Conservation (phyloP, 2,113 vertebrate species). For the Otocyon megalotis region DNA sequence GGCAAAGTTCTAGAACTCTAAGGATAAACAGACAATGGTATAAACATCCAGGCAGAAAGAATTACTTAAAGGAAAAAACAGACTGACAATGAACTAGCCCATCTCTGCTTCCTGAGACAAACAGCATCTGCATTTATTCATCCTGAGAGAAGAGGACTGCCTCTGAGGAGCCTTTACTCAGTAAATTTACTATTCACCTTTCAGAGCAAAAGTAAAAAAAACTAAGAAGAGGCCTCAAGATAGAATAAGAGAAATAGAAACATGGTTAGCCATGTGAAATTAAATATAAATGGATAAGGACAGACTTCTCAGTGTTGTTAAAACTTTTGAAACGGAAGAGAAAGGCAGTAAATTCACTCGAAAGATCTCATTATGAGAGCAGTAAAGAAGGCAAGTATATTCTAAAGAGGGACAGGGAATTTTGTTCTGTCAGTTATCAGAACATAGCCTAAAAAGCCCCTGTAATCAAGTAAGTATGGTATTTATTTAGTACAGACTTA, state of each 20-base stretch:
- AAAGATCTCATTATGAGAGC: neutral
- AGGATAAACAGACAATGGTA: neutral
- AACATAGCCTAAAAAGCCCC: neutral
- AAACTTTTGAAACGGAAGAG: neutral
- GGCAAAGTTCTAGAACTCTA: neutral
- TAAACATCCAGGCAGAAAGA: neutral
- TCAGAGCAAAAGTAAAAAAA: constrained; percentile 25
- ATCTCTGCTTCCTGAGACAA: neutral
- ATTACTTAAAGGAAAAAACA: neutral
- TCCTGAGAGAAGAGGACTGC: neutral
- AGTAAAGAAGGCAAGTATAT: neutral
- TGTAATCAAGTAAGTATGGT: neutral
- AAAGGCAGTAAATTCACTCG: neutral
- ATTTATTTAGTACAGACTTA: neutral
- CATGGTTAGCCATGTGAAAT: neutral
- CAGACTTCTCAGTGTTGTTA: neutral
- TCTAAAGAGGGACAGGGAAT: neutral
- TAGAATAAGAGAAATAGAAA: neutral
- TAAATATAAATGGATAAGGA: neutral
- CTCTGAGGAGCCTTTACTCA: neutral
- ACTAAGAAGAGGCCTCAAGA: neutral
- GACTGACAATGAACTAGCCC: neutral
- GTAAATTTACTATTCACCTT: neutral
- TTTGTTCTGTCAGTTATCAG: neutral
- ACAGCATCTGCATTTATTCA: neutral